phyloP scores from a whole-genome alignment of 1,140 invertebrate genomes.

The Calephelis nemesis region DNA sequence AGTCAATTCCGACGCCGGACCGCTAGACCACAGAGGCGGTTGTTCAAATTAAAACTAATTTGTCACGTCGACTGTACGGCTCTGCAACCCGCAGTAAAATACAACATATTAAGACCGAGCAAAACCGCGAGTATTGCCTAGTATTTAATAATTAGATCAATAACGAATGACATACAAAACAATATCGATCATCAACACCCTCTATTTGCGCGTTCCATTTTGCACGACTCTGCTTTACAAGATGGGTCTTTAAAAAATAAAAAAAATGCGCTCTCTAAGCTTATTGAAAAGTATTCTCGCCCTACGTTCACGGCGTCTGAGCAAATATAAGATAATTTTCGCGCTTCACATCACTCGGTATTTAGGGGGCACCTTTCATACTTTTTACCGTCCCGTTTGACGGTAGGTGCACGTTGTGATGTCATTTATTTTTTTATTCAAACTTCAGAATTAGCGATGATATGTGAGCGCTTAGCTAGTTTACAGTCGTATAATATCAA shows the following conservation, averaged over 20 bases:
- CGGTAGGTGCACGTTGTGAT: slow-evolving; percentile 57
- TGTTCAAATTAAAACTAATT: too few species aligned
- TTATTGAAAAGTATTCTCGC: slow-evolving; percentile 78
- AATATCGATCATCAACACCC: slow-evolving; percentile 57
- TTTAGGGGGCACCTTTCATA: slow-evolving; percentile 76
- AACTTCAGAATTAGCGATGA: background rate
- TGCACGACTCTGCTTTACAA: slow-evolving; percentile 55
- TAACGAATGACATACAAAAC: slow-evolving; percentile 5
- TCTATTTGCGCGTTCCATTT: slow-evolving; percentile 66
- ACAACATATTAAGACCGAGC: too few species aligned
- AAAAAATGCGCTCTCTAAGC: slow-evolving; percentile 72
- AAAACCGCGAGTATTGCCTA: too few species aligned
- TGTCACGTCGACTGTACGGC: too few species aligned
- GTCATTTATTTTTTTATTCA: slow-evolving; percentile 70
- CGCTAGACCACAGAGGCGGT: too few species aligned
- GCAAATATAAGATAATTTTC: slow-evolving; percentile 78
- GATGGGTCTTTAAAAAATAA: slow-evolving; percentile 55
- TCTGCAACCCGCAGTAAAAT: too few species aligned
- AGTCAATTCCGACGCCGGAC: too few species aligned
- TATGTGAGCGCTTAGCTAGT: slow-evolving; percentile 1
- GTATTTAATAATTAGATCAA: background rate
- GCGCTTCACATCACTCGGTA: slow-evolving; percentile 71
- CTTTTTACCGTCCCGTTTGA: slow-evolving; percentile 68
- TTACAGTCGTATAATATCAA: too few species aligned
- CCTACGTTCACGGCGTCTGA: slow-evolving; percentile 74